phyloP scores from a whole-genome alignment of 2,888 invertebrate species.

The Linyphia triangularis region DNA sequence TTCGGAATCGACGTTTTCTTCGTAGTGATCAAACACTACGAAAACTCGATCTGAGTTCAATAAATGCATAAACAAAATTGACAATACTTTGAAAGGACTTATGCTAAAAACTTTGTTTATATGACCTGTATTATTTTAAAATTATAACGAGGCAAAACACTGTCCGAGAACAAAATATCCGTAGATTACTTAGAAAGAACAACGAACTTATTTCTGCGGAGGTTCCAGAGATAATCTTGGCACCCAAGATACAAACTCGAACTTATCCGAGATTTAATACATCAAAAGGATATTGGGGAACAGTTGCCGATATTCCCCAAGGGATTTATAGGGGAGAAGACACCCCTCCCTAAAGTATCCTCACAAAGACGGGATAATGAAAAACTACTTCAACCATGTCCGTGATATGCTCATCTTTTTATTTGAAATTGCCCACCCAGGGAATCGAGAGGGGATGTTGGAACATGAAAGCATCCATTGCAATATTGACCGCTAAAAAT shows the following conservation, averaged over 20 bases:
- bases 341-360: conserved; percentile 43
- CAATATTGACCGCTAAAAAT: no score
- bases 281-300: neutral
- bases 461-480: neutral
- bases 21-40: no score
- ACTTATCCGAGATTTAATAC: neutral
- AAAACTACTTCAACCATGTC: conserved; percentile 72
- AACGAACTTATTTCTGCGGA: neutral
- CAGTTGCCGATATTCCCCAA: neutral
- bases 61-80: no score
- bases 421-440: conserved; percentile 43
- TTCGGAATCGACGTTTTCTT: no score
- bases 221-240: neutral
- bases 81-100: no score
- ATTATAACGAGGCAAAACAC: no score
- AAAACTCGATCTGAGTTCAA: no score
- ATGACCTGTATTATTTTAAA: no score
- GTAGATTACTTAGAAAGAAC: no score
- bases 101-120: no score
- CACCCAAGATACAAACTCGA: neutral
- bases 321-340: conserved; percentile 18
- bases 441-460: conserved; percentile 18
- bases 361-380: conserved; percentile 70
- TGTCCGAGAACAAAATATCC: no score
- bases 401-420: conserved; percentile 60